phyloP scores from a whole-genome alignment of 1,140 invertebrate genomes.

The Drosophila eugracilis region DNA sequence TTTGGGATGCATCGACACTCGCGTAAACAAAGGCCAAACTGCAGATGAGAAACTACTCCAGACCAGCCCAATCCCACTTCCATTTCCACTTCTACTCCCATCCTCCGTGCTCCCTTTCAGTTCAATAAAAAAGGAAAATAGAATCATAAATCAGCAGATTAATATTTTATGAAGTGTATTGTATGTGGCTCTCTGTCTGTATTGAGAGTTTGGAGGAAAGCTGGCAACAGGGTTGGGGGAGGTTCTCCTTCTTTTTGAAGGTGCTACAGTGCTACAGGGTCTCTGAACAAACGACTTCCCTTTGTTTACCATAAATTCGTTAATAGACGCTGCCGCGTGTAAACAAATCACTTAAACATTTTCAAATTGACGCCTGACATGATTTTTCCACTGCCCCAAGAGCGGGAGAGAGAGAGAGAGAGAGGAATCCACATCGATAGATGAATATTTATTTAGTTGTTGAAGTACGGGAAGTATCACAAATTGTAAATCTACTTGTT shows the following conservation, averaged over 20 bases:
- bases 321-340: constrained; percentile 83
- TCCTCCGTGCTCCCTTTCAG: constrained; percentile 1
- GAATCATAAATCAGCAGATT: constrained; percentile 82
- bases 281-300: constrained; percentile 79
- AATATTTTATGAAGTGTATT: constrained; percentile 83
- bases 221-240: constrained; percentile 2
- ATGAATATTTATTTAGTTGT: constrained; percentile 81
- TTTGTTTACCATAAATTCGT: constrained; percentile 84
- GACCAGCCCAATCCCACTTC: background rate
- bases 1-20: constrained; percentile 39
- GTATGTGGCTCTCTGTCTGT: constrained; percentile 32
- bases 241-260: no score
- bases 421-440: constrained; percentile 54
- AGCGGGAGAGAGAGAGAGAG: constrained; percentile 23
- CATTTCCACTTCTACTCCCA: background rate
- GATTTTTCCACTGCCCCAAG: constrained; percentile 56
- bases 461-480: constrained; percentile 79
- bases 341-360: constrained; percentile 83
- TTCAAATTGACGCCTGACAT: constrained; percentile 83
- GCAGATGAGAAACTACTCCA: constrained; percentile 35
- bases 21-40: constrained; percentile 37
- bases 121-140: constrained; percentile 80
- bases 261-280: constrained; percentile 23
- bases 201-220: constrained; percentile 27
- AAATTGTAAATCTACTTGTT: constrained; percentile 79